Conservation (phyloP, 2,797 vertebrate species). For the Fringilla coelebs region DNA sequence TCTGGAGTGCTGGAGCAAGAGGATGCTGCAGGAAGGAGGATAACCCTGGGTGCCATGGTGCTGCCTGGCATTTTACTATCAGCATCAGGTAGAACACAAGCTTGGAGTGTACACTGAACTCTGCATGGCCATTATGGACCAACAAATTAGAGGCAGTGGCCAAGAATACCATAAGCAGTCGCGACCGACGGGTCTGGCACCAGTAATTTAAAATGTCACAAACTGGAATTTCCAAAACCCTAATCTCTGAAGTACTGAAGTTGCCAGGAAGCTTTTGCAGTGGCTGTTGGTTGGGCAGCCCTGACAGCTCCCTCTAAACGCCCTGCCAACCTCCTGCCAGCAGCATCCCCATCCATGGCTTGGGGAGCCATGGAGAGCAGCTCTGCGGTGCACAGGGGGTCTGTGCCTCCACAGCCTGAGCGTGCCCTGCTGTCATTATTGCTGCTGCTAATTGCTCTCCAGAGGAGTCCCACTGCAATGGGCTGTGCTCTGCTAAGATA, state of each 20-base stretch:
- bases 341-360: neutral
- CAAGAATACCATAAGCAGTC: neutral
- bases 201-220: neutral
- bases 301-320: neutral
- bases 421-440: neutral
- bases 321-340: neutral
- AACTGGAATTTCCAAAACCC: neutral
- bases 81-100: neutral
- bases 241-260: neutral
- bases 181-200: neutral
- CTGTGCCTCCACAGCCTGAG: neutral
- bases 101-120: neutral
- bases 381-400: neutral
- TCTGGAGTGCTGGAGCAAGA: neutral
- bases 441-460: slow-evolving; percentile 13
- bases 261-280: neutral
- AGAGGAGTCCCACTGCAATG: neutral
- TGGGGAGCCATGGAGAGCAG: neutral
- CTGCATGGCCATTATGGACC: neutral
- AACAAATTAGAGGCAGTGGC: neutral
- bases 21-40: neutral
- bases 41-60: neutral
- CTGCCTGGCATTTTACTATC: neutral
- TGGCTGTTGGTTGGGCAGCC: neutral
- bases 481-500: slow-evolving; percentile 44